Conservation (phyloP, 1,140 invertebrate genomes). For the Calephelis virginiensis region DNA sequence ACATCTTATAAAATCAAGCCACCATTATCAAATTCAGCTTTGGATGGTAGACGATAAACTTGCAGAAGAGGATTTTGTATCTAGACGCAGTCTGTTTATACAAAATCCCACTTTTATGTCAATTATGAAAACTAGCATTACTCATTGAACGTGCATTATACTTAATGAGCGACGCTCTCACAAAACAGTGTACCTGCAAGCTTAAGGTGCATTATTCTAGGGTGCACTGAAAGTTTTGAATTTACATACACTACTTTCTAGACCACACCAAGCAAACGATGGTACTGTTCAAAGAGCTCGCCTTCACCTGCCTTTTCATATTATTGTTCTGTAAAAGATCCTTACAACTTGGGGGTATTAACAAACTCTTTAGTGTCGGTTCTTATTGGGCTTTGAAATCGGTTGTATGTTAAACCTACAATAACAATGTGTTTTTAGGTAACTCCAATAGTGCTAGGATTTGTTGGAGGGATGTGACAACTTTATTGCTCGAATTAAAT, state of each 20-base stretch:
- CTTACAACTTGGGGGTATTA: too few relatives aligned
- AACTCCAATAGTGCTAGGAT: too few relatives aligned
- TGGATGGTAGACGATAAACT: too few relatives aligned
- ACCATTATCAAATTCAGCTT: too few relatives aligned
- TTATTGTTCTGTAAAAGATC: not conserved
- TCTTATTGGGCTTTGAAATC: not conserved
- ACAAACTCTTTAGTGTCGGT: not conserved
- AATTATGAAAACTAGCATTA: not conserved
- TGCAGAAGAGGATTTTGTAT: too few relatives aligned
- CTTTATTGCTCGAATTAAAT: too few relatives aligned
- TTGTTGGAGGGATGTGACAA: too few relatives aligned
- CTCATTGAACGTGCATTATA: conserved; percentile 15
- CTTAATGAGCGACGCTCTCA: conserved; percentile 10
- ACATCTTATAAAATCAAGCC: too few relatives aligned
- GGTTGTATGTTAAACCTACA: too few relatives aligned
- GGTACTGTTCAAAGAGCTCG: conserved; percentile 24
- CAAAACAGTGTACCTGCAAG: conserved; percentile 6
- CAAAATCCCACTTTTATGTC: too few relatives aligned
- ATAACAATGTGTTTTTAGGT: too few relatives aligned
- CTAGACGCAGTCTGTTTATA: too few relatives aligned
- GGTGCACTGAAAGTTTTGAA: conserved; percentile 21
- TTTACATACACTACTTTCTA: conserved; percentile 40
- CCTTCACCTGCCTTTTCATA: not conserved
- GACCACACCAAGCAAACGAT: conserved; percentile 40
- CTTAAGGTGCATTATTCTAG: conserved; percentile 13